These are phyloP conservation scores for Rattus rattus DNA, from an alignment of 2,113 vertebrate genomes.

Conservation along the genomic window DNA sequence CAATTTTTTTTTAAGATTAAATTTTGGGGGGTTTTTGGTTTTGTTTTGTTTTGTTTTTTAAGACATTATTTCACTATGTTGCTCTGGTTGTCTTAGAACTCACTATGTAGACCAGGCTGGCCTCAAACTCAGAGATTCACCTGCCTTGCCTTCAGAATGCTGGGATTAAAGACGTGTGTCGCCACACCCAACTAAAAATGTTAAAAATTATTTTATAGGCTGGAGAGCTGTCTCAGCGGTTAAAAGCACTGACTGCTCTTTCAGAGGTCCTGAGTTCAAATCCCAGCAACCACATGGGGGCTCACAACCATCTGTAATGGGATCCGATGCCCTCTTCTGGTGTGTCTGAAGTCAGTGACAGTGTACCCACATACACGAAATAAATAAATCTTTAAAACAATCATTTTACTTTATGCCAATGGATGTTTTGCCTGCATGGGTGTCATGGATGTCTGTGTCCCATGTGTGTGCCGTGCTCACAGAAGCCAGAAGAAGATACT, in stretches of 20 bases:
- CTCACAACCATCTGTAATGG: too few species aligned
- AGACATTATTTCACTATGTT: background rate
- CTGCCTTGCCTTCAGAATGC: background rate
- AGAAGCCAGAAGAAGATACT: background rate
- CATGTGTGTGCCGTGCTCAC: background rate
- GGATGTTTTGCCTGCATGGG: background rate
- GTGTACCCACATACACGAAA: too few species aligned
- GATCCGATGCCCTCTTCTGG: too few species aligned
- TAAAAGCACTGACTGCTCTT: too few species aligned
- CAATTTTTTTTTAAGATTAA: too few species aligned
- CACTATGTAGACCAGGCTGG: background rate
- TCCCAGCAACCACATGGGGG: too few species aligned
- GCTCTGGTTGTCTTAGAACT: background rate
- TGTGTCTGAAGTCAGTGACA: too few species aligned
- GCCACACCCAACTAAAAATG: background rate
- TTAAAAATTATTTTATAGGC: background rate
- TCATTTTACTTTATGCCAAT: background rate
- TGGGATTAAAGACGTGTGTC: background rate
- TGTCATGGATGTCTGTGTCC: background rate
- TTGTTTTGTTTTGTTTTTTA: background rate
- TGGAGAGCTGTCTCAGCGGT: too few species aligned
- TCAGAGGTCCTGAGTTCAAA: too few species aligned
- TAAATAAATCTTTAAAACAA: too few species aligned
- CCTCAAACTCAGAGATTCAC: background rate
- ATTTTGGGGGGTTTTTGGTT: too few species aligned